Evolutionary conservation across 2,113 vertebrate species (phyloP), one percentile per base, ranked within the genome.

Genomic region (Nothocercus nigrocapillus): DNA sequence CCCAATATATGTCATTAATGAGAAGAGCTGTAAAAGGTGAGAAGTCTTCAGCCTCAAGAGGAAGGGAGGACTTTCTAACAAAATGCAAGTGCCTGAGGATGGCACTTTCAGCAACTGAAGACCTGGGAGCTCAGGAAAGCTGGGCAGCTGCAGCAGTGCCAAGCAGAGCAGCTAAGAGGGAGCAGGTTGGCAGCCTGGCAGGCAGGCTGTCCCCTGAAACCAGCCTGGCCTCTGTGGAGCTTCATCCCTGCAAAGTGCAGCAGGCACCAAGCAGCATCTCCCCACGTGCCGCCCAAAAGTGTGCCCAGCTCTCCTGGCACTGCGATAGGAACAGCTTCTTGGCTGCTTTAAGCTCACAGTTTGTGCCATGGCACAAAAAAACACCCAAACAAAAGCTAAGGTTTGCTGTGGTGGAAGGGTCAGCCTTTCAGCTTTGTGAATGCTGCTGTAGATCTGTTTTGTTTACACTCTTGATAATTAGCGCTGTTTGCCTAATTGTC

Each of bases 391-490:
- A 80, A 76, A 89, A 89, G 22, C 0, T 0, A 80, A 90, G 38
- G 13, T 34, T 90, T 83, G 40, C 73, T 67, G 20, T 1, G 5
- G 67, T 69, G 66, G 66, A 90, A 87, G 80, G 51, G 47, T 92
- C 66, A 90, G 63, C 70, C 70, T 12, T 77, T 96, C 70, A 72
- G 77, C 66, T 82, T 44, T 72, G 62, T 62, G 36, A 69, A 76
- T 89, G 72, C 66, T 84, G 72, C 62, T 72, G 45, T 67, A 93
- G 79, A 85, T 27, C 30, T 79, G 13, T 92, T 94, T 84, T 84
- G 62, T 82, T 94, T 93, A 79, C 87, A 72, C 63, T 44, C 34
- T 80, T 88, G 88, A 61, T 89, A 87, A 96, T 95, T 75, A 89
- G 81, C 78, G 45, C 34, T 56, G 53, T 90, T 95, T 87, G 80